Percentiles rank a stretch among this genome's conserved stretches.
These are phyloP conservation scores for Cinclus mexicanus DNA, from an alignment of 2,113 vertebrate species.

Conservation along the genomic window DNA sequence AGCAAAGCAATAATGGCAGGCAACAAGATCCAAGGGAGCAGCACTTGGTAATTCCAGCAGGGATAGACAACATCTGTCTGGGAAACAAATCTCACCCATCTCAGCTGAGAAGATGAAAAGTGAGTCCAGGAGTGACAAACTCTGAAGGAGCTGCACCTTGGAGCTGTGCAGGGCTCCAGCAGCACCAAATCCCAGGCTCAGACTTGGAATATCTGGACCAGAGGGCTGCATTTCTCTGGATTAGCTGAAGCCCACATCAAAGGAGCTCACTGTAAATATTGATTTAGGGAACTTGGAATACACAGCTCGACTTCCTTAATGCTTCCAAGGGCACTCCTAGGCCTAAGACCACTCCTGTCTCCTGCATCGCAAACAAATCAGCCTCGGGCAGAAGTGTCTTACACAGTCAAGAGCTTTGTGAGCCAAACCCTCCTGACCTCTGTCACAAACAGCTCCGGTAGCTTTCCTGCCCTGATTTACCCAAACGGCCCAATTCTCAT, in stretches of 20 bases:
- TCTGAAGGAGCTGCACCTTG: background rate
- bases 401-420: too few relatives aligned
- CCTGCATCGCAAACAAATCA: background rate
- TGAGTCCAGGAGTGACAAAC: background rate
- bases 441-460: background rate
- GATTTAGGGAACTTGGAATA: background rate
- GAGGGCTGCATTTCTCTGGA: background rate
- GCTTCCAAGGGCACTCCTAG: background rate
- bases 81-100: background rate
- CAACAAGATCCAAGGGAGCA: background rate
- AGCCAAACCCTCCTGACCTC: background rate
- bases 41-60: background rate
- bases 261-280: background rate
- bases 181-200: background rate
- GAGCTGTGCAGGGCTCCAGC: background rate
- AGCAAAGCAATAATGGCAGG: background rate
- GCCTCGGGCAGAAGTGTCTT: background rate
- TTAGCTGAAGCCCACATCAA: background rate
- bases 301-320: rapidly evolving
- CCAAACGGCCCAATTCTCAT: rapidly evolving
- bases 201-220: background rate
- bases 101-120: background rate
- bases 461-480: background rate
- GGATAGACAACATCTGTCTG: background rate
- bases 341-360: background rate